Evolutionary conservation across 2,888 invertebrate genomes (phyloP).

Genomic region (Dichetophora obliterata): DNA sequence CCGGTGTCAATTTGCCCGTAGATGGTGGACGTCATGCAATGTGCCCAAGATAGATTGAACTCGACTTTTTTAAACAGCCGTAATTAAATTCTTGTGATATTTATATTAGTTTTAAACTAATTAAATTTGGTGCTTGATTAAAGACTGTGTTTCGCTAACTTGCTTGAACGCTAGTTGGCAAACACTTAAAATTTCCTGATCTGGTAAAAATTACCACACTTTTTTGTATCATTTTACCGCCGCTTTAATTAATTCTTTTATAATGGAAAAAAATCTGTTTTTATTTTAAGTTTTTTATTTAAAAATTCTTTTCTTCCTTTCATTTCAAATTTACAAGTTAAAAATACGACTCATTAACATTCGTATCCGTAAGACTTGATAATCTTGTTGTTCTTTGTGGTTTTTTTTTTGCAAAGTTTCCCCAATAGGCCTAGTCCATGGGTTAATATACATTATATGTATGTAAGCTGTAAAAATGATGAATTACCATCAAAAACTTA

Average conservation of each 20-base stretch:
- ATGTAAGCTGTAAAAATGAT: too few species aligned
- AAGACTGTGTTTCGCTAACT: background rate
- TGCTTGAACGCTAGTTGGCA: too few species aligned
- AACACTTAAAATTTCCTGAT: too few species aligned
- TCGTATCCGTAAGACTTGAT: too few species aligned
- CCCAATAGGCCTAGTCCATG: too few species aligned
- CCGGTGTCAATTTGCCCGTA: slow-evolving; percentile 87
- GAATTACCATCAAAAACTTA: too few species aligned
- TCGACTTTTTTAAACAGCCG: background rate
- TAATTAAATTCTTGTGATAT: too few species aligned
- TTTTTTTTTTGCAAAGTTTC: too few species aligned
- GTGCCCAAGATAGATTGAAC: slow-evolving; percentile 81
- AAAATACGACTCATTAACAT: slow-evolving; percentile 66
- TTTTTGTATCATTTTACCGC: too few species aligned
- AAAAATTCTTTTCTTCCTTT: slow-evolving; percentile 46
- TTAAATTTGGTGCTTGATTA: background rate
- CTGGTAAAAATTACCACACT: background rate
- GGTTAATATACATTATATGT: too few species aligned
- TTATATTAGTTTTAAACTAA: too few species aligned
- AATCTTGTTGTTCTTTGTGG: slow-evolving; percentile 84
- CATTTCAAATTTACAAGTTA: slow-evolving; percentile 42
- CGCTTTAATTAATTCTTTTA: too few species aligned
- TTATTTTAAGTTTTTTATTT: slow-evolving; percentile 44
- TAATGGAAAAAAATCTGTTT: background rate
- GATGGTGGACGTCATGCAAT: slow-evolving; percentile 95